Evolutionary conservation across 2,888 invertebrate genomes (phyloP).

Genomic region (Laothoe populi): DNA sequence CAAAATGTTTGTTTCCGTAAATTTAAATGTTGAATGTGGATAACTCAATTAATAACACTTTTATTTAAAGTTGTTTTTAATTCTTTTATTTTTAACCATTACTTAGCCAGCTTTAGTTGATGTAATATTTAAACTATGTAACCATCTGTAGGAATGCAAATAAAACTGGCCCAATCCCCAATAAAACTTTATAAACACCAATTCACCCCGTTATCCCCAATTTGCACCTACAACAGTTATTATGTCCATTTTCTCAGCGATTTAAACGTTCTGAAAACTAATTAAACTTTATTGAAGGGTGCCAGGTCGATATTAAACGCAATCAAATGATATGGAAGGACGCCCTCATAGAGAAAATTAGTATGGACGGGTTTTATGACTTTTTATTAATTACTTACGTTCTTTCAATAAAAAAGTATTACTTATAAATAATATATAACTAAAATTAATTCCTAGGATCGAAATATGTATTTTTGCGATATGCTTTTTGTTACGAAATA

Average conservation of each 20-base stretch:
- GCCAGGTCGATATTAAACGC: neutral
- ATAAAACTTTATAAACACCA: neutral
- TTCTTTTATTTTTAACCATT: no score
- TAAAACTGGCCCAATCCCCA: neutral
- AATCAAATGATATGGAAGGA: neutral
- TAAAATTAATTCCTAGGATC: no score
- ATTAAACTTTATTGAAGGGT: constrained; percentile 10
- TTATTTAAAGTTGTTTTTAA: no score
- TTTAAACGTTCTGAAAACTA: constrained; percentile 8
- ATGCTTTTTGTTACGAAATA: no score
- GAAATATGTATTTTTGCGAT: no score
- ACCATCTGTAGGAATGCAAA: no score
- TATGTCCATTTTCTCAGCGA: neutral
- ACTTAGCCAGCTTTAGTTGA: no score
- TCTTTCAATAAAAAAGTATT: neutral
- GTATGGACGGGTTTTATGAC: neutral
- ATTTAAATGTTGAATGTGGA: no score
- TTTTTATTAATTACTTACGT: neutral
- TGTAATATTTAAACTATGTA: no score
- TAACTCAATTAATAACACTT: no score
- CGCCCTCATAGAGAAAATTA: neutral
- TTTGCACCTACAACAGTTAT: neutral
- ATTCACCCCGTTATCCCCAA: neutral
- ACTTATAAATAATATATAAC: neutral
- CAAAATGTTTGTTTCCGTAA: no score